Conservation (phyloP, 2,888 invertebrate genomes). For the Choreutis nemorana region DNA sequence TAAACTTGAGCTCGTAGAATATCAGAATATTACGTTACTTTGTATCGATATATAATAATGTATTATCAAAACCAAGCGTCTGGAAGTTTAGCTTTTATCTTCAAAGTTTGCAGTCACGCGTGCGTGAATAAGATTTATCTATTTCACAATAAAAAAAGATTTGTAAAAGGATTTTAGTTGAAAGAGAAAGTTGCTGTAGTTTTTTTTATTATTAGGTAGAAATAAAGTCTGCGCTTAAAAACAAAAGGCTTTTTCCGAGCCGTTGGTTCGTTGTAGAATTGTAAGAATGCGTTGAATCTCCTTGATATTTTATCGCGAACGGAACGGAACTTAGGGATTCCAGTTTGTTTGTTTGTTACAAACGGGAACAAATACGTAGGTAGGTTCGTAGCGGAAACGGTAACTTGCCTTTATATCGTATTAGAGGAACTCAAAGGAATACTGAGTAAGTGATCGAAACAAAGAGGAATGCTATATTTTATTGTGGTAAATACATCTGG, state of each 20-base stretch:
- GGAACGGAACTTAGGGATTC: constrained; percentile 44
- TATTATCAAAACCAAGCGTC: too few species aligned
- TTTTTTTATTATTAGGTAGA: too few species aligned
- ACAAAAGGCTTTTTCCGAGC: constrained; percentile 46
- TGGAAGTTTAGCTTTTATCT: too few species aligned
- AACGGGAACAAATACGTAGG: constrained; percentile 46
- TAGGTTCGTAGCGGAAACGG: constrained; percentile 40
- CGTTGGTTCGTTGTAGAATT: constrained; percentile 32
- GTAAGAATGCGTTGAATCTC: constrained; percentile 42
- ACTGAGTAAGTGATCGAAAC: constrained; percentile 28
- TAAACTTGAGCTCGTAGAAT: too few species aligned
- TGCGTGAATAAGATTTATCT: too few species aligned
- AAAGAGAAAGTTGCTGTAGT: too few species aligned
- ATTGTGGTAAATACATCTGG: background rate
- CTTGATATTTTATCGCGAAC: constrained; percentile 51
- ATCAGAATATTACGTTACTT: too few species aligned
- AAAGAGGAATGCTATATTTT: constrained; percentile 27
- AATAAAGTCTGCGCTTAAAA: too few species aligned
- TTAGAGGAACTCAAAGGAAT: constrained; percentile 47
- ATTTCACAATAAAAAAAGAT: too few species aligned
- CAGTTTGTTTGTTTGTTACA: constrained; percentile 45
- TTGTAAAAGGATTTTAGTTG: too few species aligned
- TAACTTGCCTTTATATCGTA: constrained; percentile 45
- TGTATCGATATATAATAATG: too few species aligned
- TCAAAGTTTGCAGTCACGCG: too few species aligned